Base-by-base conservation (phyloP, 2,888 invertebrate genomes). In the Eupithecia inturbata region DNA sequence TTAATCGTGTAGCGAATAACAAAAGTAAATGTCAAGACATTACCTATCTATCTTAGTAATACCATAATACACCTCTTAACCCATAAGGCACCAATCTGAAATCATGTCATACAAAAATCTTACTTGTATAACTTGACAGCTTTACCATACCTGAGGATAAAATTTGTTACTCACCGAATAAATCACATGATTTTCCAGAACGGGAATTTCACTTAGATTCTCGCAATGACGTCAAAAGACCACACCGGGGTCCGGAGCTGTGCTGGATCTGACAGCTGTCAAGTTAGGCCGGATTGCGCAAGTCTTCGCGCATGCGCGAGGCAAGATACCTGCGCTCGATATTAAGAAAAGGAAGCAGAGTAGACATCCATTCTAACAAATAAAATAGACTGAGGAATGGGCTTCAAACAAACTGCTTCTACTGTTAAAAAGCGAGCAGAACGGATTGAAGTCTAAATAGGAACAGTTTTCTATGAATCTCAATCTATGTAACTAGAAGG, bases 251-350 rank as follows among this genome's bases (percentile, higher is more conserved):
- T 82, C 78, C 79, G 82, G 82, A 79, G 28, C 78, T 80, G 81
- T 87, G 82, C 81, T 85, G 88, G 82, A 82, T 90, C 87, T 92
- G 92, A 92, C 93, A 92, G 88, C 80, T 90, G 92, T 89, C 89
- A 90, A n/a, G 31, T 31, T 10, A 10, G 16, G 28, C 33, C 7
- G 63, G 60, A 67, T 53, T 72, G 88, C 91, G 89, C 90, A 89
- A 83, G 89, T 76, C 16, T 3, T 26, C 77, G 78, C 86, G 89
- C 93, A 88, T 88, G 92, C 92, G 92, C 80, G 36, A 41, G 22
- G 12, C 39, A n/a, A 12, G 33, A 19, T 3, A 33, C 4, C n/a
- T 72, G 71, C 87, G 87, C 79, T 87, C 87, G 78, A 87, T 86
- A 66, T 31, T n/a, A 36, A 39, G 22, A 31, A 7, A 31, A 16